Conservation (phyloP, 2,113 vertebrate species). For the Sebastes fasciatus region DNA sequence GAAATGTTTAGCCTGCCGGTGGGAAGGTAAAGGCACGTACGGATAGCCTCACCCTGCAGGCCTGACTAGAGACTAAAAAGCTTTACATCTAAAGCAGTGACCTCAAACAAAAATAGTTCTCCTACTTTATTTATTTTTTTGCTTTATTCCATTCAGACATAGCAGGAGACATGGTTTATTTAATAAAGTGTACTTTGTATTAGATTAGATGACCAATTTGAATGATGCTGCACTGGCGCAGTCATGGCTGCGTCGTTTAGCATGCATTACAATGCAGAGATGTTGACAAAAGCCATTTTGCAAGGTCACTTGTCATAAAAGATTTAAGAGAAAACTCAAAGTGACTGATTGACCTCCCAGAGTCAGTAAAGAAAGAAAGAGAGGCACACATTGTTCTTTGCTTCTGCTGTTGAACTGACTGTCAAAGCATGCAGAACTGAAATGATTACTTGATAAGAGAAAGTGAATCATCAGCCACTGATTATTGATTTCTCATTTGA, state of each 20-base stretch:
- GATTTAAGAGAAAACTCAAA: constrained; percentile 69
- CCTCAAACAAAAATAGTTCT: constrained; percentile 33
- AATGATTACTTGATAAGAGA: constrained; percentile 12
- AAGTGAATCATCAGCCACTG: neutral
- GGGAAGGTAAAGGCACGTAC: constrained; percentile 5
- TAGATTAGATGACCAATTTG: constrained; percentile 69
- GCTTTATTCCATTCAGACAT: constrained; percentile 49
- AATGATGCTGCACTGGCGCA: constrained; percentile 63
- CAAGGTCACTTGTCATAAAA: constrained; percentile 77
- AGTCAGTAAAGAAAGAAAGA: neutral
- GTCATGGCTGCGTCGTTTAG: constrained; percentile 57
- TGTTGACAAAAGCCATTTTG: constrained; percentile 75
- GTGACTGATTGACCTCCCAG: constrained; percentile 66
- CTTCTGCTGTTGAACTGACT: constrained; percentile 2
- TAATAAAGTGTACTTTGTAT: constrained; percentile 71
- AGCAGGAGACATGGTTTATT: constrained; percentile 59
- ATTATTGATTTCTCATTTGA: neutral
- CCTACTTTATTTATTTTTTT: constrained; percentile 37
- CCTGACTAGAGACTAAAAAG: constrained; percentile 4
- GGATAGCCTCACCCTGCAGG: neutral
- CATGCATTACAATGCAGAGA: constrained; percentile 68
- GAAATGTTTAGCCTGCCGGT: neutral
- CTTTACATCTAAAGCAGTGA: constrained; percentile 24
- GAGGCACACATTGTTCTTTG: constrained; percentile 3
- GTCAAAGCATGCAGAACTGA: neutral